Conservation (phyloP, 2,797 vertebrate genomes). For the Intellagama lesueurii region DNA sequence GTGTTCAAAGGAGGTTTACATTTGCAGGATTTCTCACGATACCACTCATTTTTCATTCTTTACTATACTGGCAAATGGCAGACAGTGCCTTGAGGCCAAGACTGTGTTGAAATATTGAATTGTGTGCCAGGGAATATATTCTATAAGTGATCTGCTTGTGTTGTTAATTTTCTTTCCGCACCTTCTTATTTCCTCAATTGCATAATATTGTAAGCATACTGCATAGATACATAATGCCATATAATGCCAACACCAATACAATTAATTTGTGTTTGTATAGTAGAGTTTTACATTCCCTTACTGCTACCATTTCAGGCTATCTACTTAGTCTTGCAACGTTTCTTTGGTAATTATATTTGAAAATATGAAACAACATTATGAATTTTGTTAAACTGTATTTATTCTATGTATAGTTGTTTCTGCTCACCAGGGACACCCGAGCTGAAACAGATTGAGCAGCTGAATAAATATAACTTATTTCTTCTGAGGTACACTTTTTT, state of each 20-base stretch:
- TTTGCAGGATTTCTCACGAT: background rate
- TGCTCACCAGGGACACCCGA: background rate
- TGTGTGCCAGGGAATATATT: slow-evolving; percentile 45
- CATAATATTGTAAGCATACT: slow-evolving; percentile 62
- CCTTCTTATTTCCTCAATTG: background rate
- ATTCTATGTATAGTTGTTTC: background rate
- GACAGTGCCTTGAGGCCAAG: slow-evolving; percentile 35
- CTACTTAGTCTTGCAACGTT: slow-evolving; percentile 33
- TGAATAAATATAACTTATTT: background rate
- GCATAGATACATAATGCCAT: slow-evolving; percentile 54
- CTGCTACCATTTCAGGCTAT: slow-evolving; percentile 24
- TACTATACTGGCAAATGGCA: background rate
- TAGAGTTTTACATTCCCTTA: slow-evolving; percentile 34
- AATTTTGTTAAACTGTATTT: background rate
- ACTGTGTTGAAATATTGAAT: slow-evolving; percentile 60
- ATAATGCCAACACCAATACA: slow-evolving; percentile 56
- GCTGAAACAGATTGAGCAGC: background rate
- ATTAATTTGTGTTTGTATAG: slow-evolving; percentile 50
- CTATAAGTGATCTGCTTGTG: slow-evolving; percentile 51
- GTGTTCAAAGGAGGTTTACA: background rate
- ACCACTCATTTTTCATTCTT: slow-evolving; percentile 37
- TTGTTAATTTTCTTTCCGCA: slow-evolving; percentile 43
- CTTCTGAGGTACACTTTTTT: background rate
- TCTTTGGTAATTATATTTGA: slow-evolving; percentile 40
- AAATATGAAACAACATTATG: background rate